Conservation (phyloP, 2,888 invertebrate genomes). For the Nymphalis c-album region DNA sequence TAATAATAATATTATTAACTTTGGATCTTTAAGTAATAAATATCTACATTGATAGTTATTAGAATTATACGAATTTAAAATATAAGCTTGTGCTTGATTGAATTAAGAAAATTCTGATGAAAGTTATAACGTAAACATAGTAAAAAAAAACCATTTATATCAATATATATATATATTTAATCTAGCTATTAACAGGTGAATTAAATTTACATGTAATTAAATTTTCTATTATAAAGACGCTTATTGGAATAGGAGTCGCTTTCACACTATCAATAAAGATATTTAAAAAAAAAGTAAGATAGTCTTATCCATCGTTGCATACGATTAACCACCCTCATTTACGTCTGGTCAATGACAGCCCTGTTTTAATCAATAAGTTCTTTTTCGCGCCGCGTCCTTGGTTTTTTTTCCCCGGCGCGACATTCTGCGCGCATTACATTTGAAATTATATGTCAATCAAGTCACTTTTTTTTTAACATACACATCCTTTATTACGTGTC, state of each 20-base stretch:
- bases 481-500: slow-evolving; percentile 53
- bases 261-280: background rate
- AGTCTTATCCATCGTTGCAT: slow-evolving; percentile 64
- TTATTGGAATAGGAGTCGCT: background rate
- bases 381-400: slow-evolving; percentile 80
- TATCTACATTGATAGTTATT: too few species aligned
- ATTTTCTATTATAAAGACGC: background rate
- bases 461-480: slow-evolving; percentile 53
- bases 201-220: background rate
- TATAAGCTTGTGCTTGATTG: too few species aligned
- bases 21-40: too few species aligned
- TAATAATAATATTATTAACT: too few species aligned
- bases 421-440: slow-evolving; percentile 77
- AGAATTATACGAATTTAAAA: too few species aligned
- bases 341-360: slow-evolving; percentile 81
- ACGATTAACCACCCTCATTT: slow-evolving; percentile 81
- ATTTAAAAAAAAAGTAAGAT: slow-evolving; percentile 10
- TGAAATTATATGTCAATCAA: slow-evolving; percentile 74
- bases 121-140: too few species aligned
- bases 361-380: slow-evolving; percentile 81
- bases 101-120: too few species aligned
- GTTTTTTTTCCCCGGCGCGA: slow-evolving; percentile 79
- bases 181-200: too few species aligned
- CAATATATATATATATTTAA: too few species aligned
- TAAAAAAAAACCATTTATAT: too few species aligned